These are phyloP conservation scores for Rhopalosiphum padi DNA, from an alignment of 1,140 invertebrate species.

Conservation along the genomic window DNA sequence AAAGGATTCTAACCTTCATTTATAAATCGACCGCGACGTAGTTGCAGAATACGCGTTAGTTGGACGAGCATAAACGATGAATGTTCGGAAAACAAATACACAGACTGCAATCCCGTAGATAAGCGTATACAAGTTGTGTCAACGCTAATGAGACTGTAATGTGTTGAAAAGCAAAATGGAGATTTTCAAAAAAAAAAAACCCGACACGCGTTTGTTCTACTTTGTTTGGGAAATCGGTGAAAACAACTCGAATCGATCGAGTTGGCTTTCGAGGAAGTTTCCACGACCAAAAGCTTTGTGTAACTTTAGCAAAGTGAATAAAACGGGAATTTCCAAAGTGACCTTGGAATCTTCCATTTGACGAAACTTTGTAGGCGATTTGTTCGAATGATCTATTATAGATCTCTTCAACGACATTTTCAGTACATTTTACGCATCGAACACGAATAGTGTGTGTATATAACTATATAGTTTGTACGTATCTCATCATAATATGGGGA, in stretches of 20 bases:
- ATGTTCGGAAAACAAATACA: not conserved
- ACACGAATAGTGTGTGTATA: not conserved
- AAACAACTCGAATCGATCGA: not conserved
- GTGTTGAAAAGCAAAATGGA: not conserved
- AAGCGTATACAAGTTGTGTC: not conserved
- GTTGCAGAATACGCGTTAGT: too few species aligned
- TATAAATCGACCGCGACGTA: not conserved
- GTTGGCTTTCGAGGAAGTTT: not conserved
- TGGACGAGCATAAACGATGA: too few species aligned
- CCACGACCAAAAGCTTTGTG: not conserved
- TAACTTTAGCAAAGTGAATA: not conserved
- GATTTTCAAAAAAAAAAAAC: not conserved
- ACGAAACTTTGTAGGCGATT: not conserved
- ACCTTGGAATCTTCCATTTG: too few species aligned
- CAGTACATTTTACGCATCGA: not conserved
- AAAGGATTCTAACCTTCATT: not conserved
- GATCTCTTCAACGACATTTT: not conserved
- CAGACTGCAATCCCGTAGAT: not conserved
- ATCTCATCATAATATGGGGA: too few species aligned
- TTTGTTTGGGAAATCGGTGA: not conserved
- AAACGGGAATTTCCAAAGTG: not conserved
- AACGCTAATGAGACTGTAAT: not conserved
- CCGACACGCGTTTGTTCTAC: not conserved
- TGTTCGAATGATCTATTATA: not conserved
- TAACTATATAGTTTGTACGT: not conserved